Base-by-base conservation (phyloP, 2,113 vertebrate species). In the Lampris megalopsis region DNA sequence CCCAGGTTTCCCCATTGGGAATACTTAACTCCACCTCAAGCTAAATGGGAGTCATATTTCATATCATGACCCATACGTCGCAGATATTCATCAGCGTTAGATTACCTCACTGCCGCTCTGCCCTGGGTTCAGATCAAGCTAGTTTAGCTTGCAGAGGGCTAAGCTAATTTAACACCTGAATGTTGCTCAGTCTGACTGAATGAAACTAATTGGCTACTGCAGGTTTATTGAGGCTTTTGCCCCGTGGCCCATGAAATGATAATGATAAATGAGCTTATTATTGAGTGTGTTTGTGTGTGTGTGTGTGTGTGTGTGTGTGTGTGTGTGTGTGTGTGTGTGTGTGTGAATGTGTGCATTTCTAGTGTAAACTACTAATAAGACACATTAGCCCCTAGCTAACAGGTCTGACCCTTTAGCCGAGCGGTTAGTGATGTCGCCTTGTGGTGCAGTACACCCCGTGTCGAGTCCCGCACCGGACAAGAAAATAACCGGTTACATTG, bases 221-320 rank as follows among this genome's bases (percentile, higher is more conserved):
- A 50, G 80, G 67, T 81, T 83, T 67, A 87, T 65, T 77, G 83
- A 84, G 53, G 79, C 71, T 45, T 57, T 47, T 58, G 53, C 40
- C 41, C 67, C 63, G 9, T 82, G 59, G 76, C 75, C 77, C 82
- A 56, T 80, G 84, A 86, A 88, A 85, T 88, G 77, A 91, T 88
- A 89, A 86, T 88, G 87, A 90, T 80, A 82, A 89, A 91, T 71
- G 54, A 85, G 75, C 69, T 91, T 81, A 83, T 89, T 89, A 89
- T 81, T 67, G 75, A 79, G 72, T 86, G 71, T 60, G 59, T 74
- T 68, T 8, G 10, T 40, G 41, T 40, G 59, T 6, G 43, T n/a
- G 66, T 58, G 4, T 36, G 63, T 50, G 48, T 60, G 50, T 42
- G 58, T 1, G 47, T 52, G 64, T 11, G 50, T 56, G 49, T 13